These are phyloP conservation scores for Dicerorhinus sumatrensis DNA, from an alignment of 2,113 vertebrate species.

Conservation along the genomic window DNA sequence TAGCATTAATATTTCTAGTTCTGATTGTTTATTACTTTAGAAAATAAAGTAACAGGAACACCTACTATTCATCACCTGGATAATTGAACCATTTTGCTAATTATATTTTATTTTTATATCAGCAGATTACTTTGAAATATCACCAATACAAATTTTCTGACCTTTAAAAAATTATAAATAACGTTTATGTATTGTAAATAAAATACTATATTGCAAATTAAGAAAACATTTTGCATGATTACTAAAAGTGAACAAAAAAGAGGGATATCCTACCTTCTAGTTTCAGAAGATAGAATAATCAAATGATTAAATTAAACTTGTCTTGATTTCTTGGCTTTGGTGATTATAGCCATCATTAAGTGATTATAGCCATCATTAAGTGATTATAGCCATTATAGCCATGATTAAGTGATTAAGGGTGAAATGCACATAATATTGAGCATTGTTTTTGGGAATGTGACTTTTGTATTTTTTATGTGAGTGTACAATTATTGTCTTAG, in stretches of 20 bases:
- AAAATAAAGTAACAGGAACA: constrained; percentile 28
- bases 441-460: background rate
- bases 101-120: constrained; percentile 60
- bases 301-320: background rate
- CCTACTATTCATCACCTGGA: constrained; percentile 21
- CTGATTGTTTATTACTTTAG: constrained; percentile 49
- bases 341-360: background rate
- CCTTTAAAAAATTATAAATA: constrained; percentile 25
- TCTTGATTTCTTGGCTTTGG: background rate
- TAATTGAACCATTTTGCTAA: constrained; percentile 49
- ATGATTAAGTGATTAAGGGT: background rate
- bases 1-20: constrained; percentile 71
- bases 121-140: background rate
- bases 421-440: background rate
- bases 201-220: background rate
- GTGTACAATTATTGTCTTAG: background rate
- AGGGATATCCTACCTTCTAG: background rate
- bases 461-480: background rate
- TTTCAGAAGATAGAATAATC: constrained; percentile 13
- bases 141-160: background rate
- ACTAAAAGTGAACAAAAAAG: background rate
- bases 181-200: background rate
- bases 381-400: background rate
- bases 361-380: background rate
- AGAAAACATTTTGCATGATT: background rate